phyloP scores from a whole-genome alignment of 2,797 vertebrate genomes.

The Meriones psammophilus region DNA sequence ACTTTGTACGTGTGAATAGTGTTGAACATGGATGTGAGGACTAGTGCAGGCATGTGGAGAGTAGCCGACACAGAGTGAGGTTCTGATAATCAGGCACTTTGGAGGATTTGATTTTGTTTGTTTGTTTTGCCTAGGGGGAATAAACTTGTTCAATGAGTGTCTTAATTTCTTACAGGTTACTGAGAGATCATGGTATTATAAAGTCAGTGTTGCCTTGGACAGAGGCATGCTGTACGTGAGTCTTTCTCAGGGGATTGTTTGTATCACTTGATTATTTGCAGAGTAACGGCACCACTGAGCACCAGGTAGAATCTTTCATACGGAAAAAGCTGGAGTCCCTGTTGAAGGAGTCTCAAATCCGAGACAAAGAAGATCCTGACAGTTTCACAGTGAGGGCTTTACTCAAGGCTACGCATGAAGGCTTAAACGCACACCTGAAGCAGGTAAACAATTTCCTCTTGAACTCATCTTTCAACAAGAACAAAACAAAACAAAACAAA shows the following conservation, averaged over 20 bases:
- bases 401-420: conserved; percentile 96
- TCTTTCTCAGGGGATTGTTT: conserved; percentile 59
- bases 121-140: not conserved
- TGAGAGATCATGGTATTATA: not conserved
- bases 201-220: not conserved
- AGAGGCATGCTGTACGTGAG: not conserved
- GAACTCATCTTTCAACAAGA: rapidly evolving
- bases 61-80: not conserved
- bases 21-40: not conserved
- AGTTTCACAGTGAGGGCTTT: conserved; percentile 98
- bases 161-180: not conserved
- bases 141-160: not conserved
- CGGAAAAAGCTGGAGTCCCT: conserved; percentile 98
- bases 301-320: conserved; percentile 97
- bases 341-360: conserved; percentile 96
- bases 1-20: not conserved
- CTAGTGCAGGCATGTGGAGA: not conserved
- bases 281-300: conserved; percentile 94
- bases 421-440: conserved; percentile 94
- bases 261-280: conserved; percentile 85
- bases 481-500: not conserved
- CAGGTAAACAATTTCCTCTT: conserved; percentile 89
- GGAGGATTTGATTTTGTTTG: not conserved
- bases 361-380: conserved; percentile 97
- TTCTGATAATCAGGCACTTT: not conserved